A percentile compares a stretch with the other conserved stretches of the same genome.
These are phyloP conservation scores for Horisme vitalbata DNA, from an alignment of 2,888 invertebrate genomes.

Conservation along the genomic window DNA sequence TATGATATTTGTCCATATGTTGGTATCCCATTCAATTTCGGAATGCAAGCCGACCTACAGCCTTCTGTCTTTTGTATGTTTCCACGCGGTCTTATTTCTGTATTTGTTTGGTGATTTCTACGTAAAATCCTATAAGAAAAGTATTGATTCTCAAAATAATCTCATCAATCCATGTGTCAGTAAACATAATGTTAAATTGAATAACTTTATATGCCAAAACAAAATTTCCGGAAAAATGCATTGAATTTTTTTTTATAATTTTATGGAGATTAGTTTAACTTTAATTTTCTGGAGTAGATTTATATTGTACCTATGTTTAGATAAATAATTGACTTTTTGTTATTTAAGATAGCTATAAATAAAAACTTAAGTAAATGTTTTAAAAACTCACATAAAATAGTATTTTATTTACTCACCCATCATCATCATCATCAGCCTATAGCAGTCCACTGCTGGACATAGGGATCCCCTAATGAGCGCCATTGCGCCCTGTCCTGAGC, in stretches of 20 bases:
- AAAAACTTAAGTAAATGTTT: too few relatives aligned
- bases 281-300: not conserved
- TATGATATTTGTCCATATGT: slow-evolving; percentile 44
- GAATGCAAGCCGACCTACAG: slow-evolving; percentile 48
- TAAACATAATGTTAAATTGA: slow-evolving; percentile 24
- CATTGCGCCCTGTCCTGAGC: too few relatives aligned
- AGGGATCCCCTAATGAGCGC: too few relatives aligned
- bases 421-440: too few relatives aligned
- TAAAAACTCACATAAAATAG: too few relatives aligned
- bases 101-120: slow-evolving; percentile 56
- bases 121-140: slow-evolving; percentile 41
- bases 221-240: slow-evolving; percentile 35
- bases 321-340: too few relatives aligned
- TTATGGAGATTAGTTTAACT: slow-evolving; percentile 11
- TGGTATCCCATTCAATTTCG: slow-evolving; percentile 37
- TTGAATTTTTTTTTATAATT: not conserved
- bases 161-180: slow-evolving; percentile 7
- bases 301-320: too few relatives aligned
- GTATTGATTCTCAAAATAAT: slow-evolving; percentile 7
- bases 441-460: too few relatives aligned
- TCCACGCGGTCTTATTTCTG: slow-evolving; percentile 47
- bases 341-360: too few relatives aligned
- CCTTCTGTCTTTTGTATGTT: slow-evolving; percentile 34
- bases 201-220: slow-evolving; percentile 36
- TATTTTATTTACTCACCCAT: too few relatives aligned